phyloP scores from a whole-genome alignment of 2,888 invertebrate genomes.

The Norana najaformis region DNA sequence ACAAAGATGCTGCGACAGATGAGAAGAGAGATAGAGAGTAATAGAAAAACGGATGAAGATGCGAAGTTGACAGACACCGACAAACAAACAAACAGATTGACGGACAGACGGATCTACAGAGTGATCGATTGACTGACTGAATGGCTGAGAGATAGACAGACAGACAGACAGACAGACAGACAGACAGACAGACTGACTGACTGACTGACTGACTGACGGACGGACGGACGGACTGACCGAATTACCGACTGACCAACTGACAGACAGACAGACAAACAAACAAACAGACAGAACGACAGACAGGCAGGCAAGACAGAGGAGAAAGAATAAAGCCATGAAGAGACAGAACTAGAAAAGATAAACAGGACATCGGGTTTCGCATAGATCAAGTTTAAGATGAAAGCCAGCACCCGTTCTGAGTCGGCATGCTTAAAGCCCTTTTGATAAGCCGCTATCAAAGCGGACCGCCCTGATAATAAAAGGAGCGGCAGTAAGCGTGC shows the following conservation, averaged over 20 bases:
- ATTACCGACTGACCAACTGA: not conserved
- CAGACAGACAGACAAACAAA: not conserved
- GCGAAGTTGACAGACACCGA: not conserved
- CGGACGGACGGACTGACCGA: not conserved
- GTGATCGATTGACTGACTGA: not conserved
- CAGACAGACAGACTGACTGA: too few species aligned
- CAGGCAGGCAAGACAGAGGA: not conserved
- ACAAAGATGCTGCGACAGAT: not conserved
- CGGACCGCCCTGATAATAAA: not conserved
- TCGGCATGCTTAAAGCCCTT: not conserved
- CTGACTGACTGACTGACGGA: not conserved
- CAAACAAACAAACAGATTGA: too few species aligned
- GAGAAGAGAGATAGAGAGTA: not conserved
- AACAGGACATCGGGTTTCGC: not conserved
- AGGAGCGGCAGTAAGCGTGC: not conserved
- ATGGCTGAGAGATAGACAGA: not conserved
- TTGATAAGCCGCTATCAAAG: not conserved
- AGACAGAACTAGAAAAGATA: not conserved
- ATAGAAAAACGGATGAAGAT: too few species aligned
- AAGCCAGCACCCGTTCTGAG: not conserved
- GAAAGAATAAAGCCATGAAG: not conserved
- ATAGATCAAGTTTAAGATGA: not conserved
- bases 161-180: too few species aligned
- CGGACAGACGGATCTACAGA: not conserved
- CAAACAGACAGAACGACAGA: not conserved